Percentiles rank a stretch among this genome's conserved stretches.
Conservation (phyloP, 2,113 vertebrate species). For the Ellobius talpinus region DNA sequence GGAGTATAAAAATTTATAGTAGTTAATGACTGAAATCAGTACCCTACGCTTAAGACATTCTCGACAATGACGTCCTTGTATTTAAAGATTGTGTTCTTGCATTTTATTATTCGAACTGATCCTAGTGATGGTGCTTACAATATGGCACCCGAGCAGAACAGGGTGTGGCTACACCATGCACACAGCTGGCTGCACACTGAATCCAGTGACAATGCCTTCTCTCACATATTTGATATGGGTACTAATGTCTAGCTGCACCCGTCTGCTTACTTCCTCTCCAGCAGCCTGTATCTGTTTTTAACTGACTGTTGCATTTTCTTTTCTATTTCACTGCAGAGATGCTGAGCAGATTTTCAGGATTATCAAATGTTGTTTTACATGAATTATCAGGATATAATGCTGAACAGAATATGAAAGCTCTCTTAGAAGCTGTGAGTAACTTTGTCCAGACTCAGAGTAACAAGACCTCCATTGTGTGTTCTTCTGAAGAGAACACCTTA, state of each 20-base stretch:
- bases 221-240: background rate
- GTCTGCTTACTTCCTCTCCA: background rate
- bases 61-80: too few relatives aligned
- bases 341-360: slow-evolving; percentile 92
- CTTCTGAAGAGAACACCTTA: slow-evolving; percentile 12
- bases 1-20: too few relatives aligned
- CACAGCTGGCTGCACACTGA: background rate
- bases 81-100: too few relatives aligned
- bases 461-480: background rate
- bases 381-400: slow-evolving; percentile 91
- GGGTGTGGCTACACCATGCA: background rate
- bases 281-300: background rate
- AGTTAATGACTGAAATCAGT: too few relatives aligned
- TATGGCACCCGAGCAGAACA: too few relatives aligned
- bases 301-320: slow-evolving; percentile 33
- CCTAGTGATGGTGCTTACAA: too few relatives aligned
- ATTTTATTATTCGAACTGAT: too few relatives aligned
- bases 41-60: too few relatives aligned
- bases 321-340: slow-evolving; percentile 88
- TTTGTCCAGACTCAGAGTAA: background rate
- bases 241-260: background rate
- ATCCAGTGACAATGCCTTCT: background rate
- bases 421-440: slow-evolving; percentile 82
- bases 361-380: slow-evolving; percentile 94
- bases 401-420: slow-evolving; percentile 67